Conservation (phyloP, 2,888 invertebrate genomes). For the Unio pictorum region DNA sequence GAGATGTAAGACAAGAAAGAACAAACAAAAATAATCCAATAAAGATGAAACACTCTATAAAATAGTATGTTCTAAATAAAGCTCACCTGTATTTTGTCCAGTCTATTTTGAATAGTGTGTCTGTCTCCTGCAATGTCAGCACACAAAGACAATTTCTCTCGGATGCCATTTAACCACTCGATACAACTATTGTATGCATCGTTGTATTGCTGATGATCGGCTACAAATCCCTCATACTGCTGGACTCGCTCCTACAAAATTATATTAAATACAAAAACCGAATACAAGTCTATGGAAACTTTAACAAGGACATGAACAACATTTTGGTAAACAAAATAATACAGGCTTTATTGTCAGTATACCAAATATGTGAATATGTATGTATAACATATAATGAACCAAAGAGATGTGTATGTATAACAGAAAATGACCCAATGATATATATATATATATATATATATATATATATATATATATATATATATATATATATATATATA, state of each 20-base stretch:
- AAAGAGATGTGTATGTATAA: too few species aligned
- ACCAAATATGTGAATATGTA: not conserved
- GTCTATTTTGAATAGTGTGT: conserved; percentile 84
- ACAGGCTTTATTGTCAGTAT: not conserved
- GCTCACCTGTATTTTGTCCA: conserved; percentile 80
- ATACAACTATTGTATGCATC: conserved; percentile 61
- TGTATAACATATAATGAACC: not conserved
- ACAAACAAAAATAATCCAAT: too few species aligned
- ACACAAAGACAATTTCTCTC: conserved; percentile 87
- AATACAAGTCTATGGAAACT: not conserved
- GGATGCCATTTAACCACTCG: conserved; percentile 86
- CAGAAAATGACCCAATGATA: too few species aligned
- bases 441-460: too few species aligned
- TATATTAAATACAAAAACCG: not conserved
- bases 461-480: too few species aligned
- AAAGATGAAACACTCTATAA: too few species aligned
- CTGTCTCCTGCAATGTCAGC: conserved; percentile 91
- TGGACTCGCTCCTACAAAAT: conserved; percentile 71
- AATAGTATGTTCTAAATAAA: not conserved
- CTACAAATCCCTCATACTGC: conserved; percentile 88
- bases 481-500: too few species aligned
- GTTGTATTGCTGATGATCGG: conserved; percentile 83
- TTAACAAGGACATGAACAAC: not conserved
- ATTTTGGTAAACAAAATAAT: not conserved
- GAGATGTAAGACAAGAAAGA: too few species aligned